Conservation (phyloP, 2,888 invertebrate species). For the Machimus rusticus region DNA sequence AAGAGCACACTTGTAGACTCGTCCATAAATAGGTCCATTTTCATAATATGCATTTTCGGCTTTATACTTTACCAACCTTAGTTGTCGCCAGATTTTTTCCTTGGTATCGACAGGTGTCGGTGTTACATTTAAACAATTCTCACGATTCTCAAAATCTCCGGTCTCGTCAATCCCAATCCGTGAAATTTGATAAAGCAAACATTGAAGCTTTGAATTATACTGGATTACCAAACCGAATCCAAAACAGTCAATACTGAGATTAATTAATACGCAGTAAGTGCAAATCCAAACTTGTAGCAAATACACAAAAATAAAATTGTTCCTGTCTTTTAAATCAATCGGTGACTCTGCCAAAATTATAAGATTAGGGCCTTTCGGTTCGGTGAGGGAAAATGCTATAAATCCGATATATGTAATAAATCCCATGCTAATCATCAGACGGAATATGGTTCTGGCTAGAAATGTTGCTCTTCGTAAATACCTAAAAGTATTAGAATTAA, state of each 20-base stretch:
- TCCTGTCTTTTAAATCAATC: neutral
- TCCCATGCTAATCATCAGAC: neutral
- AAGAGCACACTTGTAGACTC: neutral
- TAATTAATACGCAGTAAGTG: neutral
- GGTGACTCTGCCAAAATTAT: neutral
- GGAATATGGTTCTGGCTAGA: neutral
- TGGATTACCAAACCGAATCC: neutral
- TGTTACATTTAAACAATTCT: neutral
- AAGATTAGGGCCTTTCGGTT: neutral
- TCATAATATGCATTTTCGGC: neutral
- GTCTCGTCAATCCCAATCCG: neutral
- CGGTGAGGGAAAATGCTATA: neutral
- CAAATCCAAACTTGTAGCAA: neutral
- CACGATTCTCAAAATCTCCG: neutral
- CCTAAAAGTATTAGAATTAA: neutral
- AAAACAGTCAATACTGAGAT: neutral
- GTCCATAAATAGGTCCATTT: neutral
- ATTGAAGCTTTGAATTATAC: neutral
- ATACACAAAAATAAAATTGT: neutral
- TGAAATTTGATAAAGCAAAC: neutral
- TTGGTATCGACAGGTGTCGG: neutral
- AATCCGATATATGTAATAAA: neutral
- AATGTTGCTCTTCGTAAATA: neutral
- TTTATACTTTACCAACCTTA: neutral
- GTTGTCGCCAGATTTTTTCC: neutral